Percentiles rank a stretch among this genome's conserved stretches.
Conservation (phyloP, 2,888 invertebrate genomes). For the Drosophila mimica region DNA sequence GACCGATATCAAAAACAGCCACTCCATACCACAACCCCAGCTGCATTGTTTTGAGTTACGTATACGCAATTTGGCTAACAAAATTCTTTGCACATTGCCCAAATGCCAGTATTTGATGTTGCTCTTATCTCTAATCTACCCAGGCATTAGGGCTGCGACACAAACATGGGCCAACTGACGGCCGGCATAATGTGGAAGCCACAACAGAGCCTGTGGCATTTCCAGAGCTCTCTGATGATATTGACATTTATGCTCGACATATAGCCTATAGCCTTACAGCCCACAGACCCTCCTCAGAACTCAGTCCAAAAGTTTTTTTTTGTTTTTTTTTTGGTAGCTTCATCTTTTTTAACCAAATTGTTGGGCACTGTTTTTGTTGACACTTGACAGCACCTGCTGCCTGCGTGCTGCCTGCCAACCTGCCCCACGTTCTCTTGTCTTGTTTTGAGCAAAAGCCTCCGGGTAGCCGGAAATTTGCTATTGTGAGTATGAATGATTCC, state of each 20-base stretch:
- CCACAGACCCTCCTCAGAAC: background rate
- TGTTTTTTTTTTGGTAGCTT: constrained; percentile 37
- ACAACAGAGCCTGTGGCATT: constrained; percentile 58
- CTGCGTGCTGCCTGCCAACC: constrained; percentile 31
- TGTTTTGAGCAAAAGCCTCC: constrained; percentile 47
- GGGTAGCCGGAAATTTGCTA: constrained; percentile 24
- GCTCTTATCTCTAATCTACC: constrained; percentile 76
- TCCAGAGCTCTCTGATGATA: constrained; percentile 61
- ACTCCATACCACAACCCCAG: constrained; percentile 38
- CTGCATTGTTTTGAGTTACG: constrained; percentile 55
- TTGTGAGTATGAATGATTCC: constrained; percentile 25
- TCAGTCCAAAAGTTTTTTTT: background rate
- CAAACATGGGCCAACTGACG: constrained; percentile 49
- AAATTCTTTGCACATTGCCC: constrained; percentile 51
- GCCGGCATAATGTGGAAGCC: constrained; percentile 46
- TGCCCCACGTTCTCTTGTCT: constrained; percentile 34
- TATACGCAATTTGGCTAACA: constrained; percentile 59
- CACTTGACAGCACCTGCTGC: constrained; percentile 74
- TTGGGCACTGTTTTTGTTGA: constrained; percentile 59
- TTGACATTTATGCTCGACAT: constrained; percentile 74
- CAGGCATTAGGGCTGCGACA: constrained; percentile 68
- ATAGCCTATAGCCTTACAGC: constrained; percentile 30
- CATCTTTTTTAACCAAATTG: constrained; percentile 42
- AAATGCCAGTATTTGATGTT: constrained; percentile 64
- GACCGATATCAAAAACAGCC: constrained; percentile 58